These are phyloP conservation scores for Drosophila bunnanda DNA, from an alignment of 2,888 invertebrate genomes.

Conservation along the genomic window DNA sequence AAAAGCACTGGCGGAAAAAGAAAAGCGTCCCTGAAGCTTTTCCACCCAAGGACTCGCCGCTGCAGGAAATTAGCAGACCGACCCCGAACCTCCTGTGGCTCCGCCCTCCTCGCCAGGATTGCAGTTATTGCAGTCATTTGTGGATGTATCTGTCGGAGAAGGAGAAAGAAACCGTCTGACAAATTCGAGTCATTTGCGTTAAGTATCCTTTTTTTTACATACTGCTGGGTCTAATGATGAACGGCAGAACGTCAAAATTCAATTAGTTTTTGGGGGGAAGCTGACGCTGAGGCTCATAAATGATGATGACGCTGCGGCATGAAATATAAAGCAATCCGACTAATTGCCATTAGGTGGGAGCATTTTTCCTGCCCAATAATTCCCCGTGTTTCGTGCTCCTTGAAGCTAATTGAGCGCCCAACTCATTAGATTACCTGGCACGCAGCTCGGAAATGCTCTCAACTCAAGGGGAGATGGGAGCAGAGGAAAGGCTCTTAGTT, in stretches of 20 bases:
- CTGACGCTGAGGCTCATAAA: conserved; percentile 58
- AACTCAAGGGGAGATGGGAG: conserved; percentile 12
- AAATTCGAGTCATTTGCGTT: conserved; percentile 66
- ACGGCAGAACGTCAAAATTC: conserved; percentile 71
- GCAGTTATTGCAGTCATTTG: conserved; percentile 65
- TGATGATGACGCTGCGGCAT: conserved; percentile 68
- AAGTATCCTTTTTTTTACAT: conserved; percentile 66
- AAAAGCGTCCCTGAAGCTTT: conserved; percentile 34
- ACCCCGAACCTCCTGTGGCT: background rate
- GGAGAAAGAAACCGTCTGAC: conserved; percentile 45
- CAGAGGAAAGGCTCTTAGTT: background rate
- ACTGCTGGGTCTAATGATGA: conserved; percentile 60
- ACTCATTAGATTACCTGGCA: conserved; percentile 81
- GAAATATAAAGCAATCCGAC: conserved; percentile 84
- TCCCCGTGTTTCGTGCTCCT: conserved; percentile 5
- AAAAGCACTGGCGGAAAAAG: conserved; percentile 21
- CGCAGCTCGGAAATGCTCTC: conserved; percentile 12
- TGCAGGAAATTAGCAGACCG: conserved; percentile 64
- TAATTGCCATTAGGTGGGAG: conserved; percentile 83
- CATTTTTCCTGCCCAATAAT: conserved; percentile 62
- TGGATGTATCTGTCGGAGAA: conserved; percentile 47
- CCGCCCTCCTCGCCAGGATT: conserved; percentile 38
- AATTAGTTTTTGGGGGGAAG: conserved; percentile 58
- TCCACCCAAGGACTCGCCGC: conserved; percentile 35
- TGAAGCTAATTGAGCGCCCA: conserved; percentile 82